Percentiles rank a stretch among this genome's conserved stretches.
Evolutionary conservation across 2,888 invertebrate genomes (phyloP).

Genomic region (Watsonalla binaria): DNA sequence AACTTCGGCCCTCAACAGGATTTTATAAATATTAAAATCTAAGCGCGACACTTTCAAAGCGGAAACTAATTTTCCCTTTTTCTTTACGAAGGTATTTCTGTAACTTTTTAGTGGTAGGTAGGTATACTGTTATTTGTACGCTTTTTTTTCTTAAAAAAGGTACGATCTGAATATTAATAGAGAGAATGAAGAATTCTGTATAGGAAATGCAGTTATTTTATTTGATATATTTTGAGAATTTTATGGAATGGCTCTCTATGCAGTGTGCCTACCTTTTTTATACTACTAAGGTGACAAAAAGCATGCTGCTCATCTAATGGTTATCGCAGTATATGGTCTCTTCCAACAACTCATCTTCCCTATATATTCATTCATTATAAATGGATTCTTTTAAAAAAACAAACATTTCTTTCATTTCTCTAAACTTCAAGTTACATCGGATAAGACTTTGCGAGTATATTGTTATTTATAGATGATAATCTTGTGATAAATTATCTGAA

Average conservation of each 20-base stretch:
- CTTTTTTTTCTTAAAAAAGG: slow-evolving; percentile 18
- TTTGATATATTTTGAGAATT: not conserved
- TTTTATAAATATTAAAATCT: slow-evolving; percentile 68
- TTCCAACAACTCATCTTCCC: not conserved
- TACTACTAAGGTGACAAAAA: not conserved
- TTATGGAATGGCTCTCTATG: no score
- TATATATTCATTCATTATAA: no score
- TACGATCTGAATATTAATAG: not conserved
- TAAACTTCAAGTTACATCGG: no score
- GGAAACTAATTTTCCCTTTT: slow-evolving; percentile 50
- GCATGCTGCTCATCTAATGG: not conserved
- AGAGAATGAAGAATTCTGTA: no score
- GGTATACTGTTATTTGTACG: slow-evolving; percentile 17
- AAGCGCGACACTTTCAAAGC: slow-evolving; percentile 49
- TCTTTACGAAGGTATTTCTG: slow-evolving; percentile 41
- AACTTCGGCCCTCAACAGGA: slow-evolving; percentile 58
- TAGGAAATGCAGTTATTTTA: no score
- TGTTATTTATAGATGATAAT: no score
- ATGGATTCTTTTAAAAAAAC: no score
- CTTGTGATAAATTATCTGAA: no score
- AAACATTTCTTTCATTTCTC: no score
- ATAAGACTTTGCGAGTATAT: no score
- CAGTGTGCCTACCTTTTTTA: no score
- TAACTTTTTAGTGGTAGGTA: slow-evolving; percentile 20
- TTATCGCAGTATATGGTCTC: not conserved